Base-by-base conservation (phyloP, 2,888 invertebrate species). In the Drosophila picticornis region DNA sequence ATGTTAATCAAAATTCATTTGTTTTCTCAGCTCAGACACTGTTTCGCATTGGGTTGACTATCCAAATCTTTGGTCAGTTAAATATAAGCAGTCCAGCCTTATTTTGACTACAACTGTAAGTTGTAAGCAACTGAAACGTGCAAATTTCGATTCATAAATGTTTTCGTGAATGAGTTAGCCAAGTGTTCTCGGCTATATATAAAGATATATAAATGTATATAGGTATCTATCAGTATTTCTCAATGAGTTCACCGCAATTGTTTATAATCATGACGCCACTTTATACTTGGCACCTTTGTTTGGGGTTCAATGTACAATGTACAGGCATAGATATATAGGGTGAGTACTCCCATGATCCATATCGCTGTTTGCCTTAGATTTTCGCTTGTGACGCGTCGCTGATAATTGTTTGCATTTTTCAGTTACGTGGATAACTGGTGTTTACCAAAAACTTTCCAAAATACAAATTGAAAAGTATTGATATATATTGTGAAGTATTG, bases 241-340 rank as follows among this genome's bases (percentile, higher is more conserved):
- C 19, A 29, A 22, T 67, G 55, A 38, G 63, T 27, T 71, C 56
- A 71, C 32, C 51, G 36, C n/a, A 27, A 36, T 52, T 52, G 32
- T 16, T 53, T 50, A 51, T 40, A 72, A 72, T 46, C 38, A 72
- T 74, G 62, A 62, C 58, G 72, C 32, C 67, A 72, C 27, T 9
- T 2, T n/a, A 38, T n/a, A 27, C 25, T 46, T 32, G 43, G 19
- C n/a, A 13, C 19, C 2, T n/a, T 29, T 2, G 29, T 31, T 25
- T 31, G 13, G 31, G 19, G 71, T 60, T 11, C 66, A 76, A 71
- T 32, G 71, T 58, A 2, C 62, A 36, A 56, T 29, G 10, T 36
- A 6, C n/a, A 27, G 27, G 6, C 19, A 13, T 13, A 22, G 13
- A 2, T 22, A 11, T 27, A 48, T 29, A 29, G 22, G 29, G 3